Evolutionary conservation across 2,888 invertebrate genomes (phyloP), one percentile per base, ranked within the genome.

Genomic region (Epiperipatus broadwayi): DNA sequence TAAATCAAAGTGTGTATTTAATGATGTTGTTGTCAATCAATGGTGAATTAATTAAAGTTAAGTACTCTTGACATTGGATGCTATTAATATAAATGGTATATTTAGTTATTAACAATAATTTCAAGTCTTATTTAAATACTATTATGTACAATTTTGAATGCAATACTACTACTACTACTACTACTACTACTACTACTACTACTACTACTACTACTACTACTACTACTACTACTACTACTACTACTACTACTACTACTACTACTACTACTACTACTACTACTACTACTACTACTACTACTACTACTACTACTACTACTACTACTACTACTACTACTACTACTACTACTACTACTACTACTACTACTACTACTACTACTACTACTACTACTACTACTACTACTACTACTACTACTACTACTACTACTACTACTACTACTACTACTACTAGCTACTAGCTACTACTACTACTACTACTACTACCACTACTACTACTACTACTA

Each of bases 161-260:
- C n/a, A 25, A 25, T 25, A 25, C n/a, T n/a, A n/a, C n/a, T n/a
- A n/a, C n/a, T n/a, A n/a, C n/a, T n/a, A n/a, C n/a, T n/a, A n/a
- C n/a, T 25, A 25, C 25, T 25, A 25, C 25, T 25, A 25, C 25
- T 25, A 25, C 25, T 25, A 25, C 25, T 25, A 25, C 25, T 25
- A 25, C 25, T 25, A 25, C 25, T 25, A 25, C 25, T 25, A n/a
- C 25, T 25, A n/a, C 25, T 25, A n/a, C 25, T 25, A n/a, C 25
- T 25, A n/a, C 25, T 25, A n/a, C 25, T 25, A n/a, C 25, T 25
- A n/a, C 25, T 25, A n/a, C 25, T 25, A n/a, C 25, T 25, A n/a
- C 25, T 25, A n/a, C 25, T 25, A n/a, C 25, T 25, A n/a, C 25
- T 25, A n/a, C 25, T 25, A n/a, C 25, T 25, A n/a, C 25, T 25